phyloP scores from a whole-genome alignment of 37 sponge, comb jelly and placozoan genomes.

The Mnemiopsis leidyi region DNA sequence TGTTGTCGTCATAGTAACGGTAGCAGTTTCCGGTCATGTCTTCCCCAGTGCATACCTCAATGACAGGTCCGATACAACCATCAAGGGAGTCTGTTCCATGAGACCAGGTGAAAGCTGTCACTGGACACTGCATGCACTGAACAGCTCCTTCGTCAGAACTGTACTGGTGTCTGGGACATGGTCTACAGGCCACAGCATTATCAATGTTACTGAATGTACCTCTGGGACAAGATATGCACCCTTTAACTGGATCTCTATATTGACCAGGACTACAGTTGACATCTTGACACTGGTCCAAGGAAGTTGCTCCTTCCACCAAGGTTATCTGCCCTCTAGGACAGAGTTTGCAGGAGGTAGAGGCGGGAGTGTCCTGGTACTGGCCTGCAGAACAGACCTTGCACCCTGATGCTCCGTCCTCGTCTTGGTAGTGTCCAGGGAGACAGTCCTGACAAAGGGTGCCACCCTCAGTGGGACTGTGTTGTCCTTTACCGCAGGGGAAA shows the following conservation, averaged over 20 bases:
- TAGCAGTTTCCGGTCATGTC: slow-evolving; percentile 15
- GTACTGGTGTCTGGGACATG: slow-evolving; percentile 22
- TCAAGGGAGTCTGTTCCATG: not conserved
- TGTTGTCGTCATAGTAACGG: slow-evolving; percentile 12
- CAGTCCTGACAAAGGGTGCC: slow-evolving; percentile 25
- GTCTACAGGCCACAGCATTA: slow-evolving; percentile 15
- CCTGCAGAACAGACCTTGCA: slow-evolving; percentile 42
- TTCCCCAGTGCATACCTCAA: slow-evolving; percentile 24
- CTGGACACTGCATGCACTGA: slow-evolving; percentile 14
- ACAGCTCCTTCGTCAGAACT: not conserved
- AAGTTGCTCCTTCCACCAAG: not conserved
- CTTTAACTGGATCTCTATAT: not conserved
- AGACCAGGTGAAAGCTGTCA: not conserved
- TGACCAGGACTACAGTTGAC: not conserved
- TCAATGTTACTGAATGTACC: slow-evolving; percentile 28
- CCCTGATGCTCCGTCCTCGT: slow-evolving; percentile 6
- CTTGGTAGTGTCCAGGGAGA: not conserved
- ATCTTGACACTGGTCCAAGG: not conserved
- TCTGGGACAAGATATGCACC: not conserved
- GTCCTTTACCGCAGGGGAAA: not conserved
- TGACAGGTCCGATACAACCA: slow-evolving; percentile 43
- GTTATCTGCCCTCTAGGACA: not conserved
- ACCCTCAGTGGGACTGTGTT: slow-evolving; percentile 12
- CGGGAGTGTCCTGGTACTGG: slow-evolving; percentile 3
- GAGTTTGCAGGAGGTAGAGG: not conserved